A percentile compares a stretch with the other conserved stretches of the same genome.
phyloP scores from a whole-genome alignment of 2,797 vertebrate species.

The Microcaecilia unicolor region DNA sequence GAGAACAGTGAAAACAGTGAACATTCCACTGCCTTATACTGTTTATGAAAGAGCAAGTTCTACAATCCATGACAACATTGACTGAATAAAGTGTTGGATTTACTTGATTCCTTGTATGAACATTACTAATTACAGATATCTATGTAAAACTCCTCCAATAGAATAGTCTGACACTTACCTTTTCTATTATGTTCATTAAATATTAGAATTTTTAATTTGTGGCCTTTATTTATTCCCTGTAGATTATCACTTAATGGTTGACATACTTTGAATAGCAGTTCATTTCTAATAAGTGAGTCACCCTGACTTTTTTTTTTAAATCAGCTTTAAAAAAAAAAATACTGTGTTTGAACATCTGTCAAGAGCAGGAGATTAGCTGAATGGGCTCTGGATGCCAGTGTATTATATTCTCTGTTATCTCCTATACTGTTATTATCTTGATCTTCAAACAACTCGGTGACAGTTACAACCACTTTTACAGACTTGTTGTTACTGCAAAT shows the following conservation, averaged over 20 bases:
- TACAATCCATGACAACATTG: no score
- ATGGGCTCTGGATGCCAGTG: conserved; percentile 37
- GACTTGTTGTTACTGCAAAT: conserved; percentile 47
- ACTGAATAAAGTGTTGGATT: no score
- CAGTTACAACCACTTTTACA: conserved; percentile 42
- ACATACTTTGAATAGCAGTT: conserved; percentile 12
- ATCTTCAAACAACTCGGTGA: conserved; percentile 47
- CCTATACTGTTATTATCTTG: conserved; percentile 52
- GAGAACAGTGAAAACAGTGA: no score
- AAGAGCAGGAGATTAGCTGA: conserved; percentile 43
- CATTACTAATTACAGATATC: no score
- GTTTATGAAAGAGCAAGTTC: no score
- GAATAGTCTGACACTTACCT: no score
- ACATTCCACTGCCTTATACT: no score
- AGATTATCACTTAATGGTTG: conserved; percentile 10
- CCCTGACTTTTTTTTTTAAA: conserved; percentile 22
- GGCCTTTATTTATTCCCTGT: conserved; percentile 5
- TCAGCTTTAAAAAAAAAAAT: conserved; percentile 47
- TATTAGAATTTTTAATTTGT: no score
- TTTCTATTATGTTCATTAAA: no score
- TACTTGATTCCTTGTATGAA: no score
- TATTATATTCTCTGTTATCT: conserved; percentile 49
- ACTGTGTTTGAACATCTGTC: conserved; percentile 47
- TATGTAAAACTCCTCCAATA: no score
- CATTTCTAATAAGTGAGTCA: conserved; percentile 41